These are phyloP conservation scores for Tupaia tana DNA, from an alignment of 2,113 vertebrate species.

Conservation along the genomic window DNA sequence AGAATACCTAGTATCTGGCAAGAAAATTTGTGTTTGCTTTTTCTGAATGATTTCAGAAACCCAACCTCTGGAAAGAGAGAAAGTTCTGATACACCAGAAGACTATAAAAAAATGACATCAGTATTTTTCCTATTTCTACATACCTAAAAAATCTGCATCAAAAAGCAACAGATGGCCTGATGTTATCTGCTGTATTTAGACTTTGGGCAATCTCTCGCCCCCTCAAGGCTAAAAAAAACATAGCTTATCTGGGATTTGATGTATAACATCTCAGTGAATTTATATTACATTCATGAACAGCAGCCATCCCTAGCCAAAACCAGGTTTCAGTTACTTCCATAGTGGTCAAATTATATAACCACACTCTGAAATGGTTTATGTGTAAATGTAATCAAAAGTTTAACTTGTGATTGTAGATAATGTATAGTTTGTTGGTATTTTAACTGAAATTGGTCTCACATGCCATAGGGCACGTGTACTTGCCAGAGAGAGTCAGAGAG, in stretches of 20 bases:
- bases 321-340: slow-evolving; percentile 77
- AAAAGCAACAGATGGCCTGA: slow-evolving; percentile 88
- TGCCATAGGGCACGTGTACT: no score
- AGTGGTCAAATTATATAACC: slow-evolving; percentile 83
- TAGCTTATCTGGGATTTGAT: slow-evolving; percentile 91
- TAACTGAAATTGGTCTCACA: slow-evolving; percentile 42
- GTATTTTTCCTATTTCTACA: slow-evolving; percentile 80
- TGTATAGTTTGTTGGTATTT: slow-evolving; percentile 1
- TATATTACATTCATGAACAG: slow-evolving; percentile 79
- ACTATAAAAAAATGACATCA: slow-evolving; percentile 65
- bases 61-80: slow-evolving; percentile 22
- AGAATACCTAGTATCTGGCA: slow-evolving; percentile 62
- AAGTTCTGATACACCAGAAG: slow-evolving; percentile 14
- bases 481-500: no score
- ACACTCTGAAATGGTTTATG: slow-evolving; percentile 64
- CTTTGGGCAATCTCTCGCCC: slow-evolving; percentile 78
- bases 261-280: slow-evolving; percentile 86
- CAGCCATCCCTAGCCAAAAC: slow-evolving; percentile 80
- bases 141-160: slow-evolving; percentile 78
- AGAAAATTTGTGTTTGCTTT: slow-evolving; percentile 27
- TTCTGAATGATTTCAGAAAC: slow-evolving; percentile 72
- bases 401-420: slow-evolving; percentile 55
- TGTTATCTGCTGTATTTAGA: slow-evolving; percentile 80
- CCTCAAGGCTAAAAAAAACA: slow-evolving; percentile 78
- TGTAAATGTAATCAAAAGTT: slow-evolving; percentile 62